phyloP scores from a whole-genome alignment of 2,888 invertebrate genomes.

The Melikaiella ostensackeni region DNA sequence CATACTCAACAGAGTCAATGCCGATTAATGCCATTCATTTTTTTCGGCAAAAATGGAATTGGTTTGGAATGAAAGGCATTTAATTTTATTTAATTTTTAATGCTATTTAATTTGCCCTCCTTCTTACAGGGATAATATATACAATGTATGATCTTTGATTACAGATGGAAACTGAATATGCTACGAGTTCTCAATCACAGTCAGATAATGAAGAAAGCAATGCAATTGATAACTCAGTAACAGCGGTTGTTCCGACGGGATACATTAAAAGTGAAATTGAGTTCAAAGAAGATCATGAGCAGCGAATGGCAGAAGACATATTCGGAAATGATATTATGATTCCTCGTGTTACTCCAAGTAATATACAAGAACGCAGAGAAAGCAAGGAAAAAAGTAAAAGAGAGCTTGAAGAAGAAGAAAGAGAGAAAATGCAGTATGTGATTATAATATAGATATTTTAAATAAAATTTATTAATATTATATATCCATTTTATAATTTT shows the following conservation, averaged over 20 bases:
- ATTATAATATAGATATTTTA: neutral
- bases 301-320: constrained; percentile 59
- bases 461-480: neutral
- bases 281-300: constrained; percentile 54
- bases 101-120: too few species aligned
- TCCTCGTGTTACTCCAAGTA: constrained; percentile 58
- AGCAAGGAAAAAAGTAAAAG: constrained; percentile 86
- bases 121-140: too few species aligned
- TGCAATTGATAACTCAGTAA: constrained; percentile 44
- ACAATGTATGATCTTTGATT: neutral
- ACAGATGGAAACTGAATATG: constrained; percentile 60
- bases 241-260: constrained; percentile 55
- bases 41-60: too few species aligned
- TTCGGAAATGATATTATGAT: constrained; percentile 70
- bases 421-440: constrained; percentile 97
- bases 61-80: too few species aligned
- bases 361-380: constrained; percentile 75
- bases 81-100: too few species aligned
- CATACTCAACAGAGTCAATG: too few species aligned
- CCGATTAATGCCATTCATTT: too few species aligned
- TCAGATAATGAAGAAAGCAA: constrained; percentile 59
- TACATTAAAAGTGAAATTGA: constrained; percentile 64
- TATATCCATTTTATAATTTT: neutral
- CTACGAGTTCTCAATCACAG: constrained; percentile 61
- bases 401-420: constrained; percentile 94